These are phyloP conservation scores for Neogale vison DNA, from an alignment of 2,113 vertebrate genomes.

Conservation along the genomic window DNA sequence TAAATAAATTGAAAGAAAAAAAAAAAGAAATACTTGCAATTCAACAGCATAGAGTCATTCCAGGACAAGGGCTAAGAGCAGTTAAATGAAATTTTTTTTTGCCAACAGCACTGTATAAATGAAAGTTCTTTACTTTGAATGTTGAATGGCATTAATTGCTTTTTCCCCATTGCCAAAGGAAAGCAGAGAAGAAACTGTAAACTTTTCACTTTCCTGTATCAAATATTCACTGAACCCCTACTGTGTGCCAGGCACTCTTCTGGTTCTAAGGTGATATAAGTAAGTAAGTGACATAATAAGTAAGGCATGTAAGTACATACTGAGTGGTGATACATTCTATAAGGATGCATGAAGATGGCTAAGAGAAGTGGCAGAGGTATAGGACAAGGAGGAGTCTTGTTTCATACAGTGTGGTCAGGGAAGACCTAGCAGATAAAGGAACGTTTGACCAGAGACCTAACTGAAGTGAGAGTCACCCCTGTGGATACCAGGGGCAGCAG, in stretches of 20 bases:
- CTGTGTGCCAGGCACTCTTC: not conserved
- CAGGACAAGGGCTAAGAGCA: conserved; percentile 62
- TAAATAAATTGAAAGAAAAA: too few relatives aligned
- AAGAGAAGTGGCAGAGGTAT: not conserved
- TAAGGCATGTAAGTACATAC: not conserved
- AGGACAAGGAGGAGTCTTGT: not conserved
- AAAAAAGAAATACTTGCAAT: conserved; percentile 69
- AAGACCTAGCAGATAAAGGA: not conserved
- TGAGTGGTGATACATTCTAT: not conserved
- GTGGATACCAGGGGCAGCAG: not conserved
- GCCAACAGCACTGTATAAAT: conserved; percentile 11
- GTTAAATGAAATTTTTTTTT: conserved; percentile 40
- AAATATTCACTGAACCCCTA: not conserved
- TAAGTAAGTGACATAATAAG: too few relatives aligned
- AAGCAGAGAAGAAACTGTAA: not conserved
- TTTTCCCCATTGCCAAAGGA: not conserved
- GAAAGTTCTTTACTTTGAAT: conserved; percentile 39
- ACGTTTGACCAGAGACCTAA: not conserved
- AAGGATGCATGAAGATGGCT: not conserved
- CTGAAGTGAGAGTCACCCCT: not conserved
- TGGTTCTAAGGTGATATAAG: not conserved
- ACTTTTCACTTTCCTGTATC: conserved; percentile 14
- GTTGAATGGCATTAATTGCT: not conserved
- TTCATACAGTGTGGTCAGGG: not conserved
- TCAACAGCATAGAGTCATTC: conserved; percentile 60